Percentiles rank a stretch among this genome's conserved stretches.
These are phyloP conservation scores for Pygoscelis adeliae DNA, from an alignment of 2,113 vertebrate species.

Conservation along the genomic window DNA sequence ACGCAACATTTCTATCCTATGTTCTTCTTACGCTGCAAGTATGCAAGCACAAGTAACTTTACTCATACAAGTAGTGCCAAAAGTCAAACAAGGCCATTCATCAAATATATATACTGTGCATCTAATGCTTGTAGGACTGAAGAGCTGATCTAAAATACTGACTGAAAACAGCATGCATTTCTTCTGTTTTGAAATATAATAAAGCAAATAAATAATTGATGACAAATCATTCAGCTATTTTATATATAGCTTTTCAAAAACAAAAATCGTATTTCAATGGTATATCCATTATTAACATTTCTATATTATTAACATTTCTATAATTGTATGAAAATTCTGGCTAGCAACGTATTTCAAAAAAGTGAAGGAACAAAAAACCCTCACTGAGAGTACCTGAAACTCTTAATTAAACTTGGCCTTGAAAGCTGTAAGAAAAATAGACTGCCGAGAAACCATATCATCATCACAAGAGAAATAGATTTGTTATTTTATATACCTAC, in stretches of 20 bases:
- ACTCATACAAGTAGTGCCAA: not conserved
- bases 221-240: not conserved
- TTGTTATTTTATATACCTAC: not conserved
- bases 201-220: not conserved
- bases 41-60: not conserved
- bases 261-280: not conserved
- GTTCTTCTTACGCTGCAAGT: not conserved
- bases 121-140: not conserved
- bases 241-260: not conserved
- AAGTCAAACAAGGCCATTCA: not conserved
- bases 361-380: not conserved
- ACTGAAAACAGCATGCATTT: not conserved
- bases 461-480: not conserved
- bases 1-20: not conserved
- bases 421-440: not conserved
- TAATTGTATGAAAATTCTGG: not conserved
- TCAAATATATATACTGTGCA: not conserved
- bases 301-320: not conserved
- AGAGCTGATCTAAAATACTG: not conserved
- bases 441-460: not conserved
- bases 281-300: not conserved
- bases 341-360: not conserved
- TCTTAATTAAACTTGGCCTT: not conserved
- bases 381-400: not conserved
- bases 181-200: not conserved